These are phyloP conservation scores for Eumacrocentrus americanus DNA, from an alignment of 2,888 invertebrate species.

Conservation along the genomic window DNA sequence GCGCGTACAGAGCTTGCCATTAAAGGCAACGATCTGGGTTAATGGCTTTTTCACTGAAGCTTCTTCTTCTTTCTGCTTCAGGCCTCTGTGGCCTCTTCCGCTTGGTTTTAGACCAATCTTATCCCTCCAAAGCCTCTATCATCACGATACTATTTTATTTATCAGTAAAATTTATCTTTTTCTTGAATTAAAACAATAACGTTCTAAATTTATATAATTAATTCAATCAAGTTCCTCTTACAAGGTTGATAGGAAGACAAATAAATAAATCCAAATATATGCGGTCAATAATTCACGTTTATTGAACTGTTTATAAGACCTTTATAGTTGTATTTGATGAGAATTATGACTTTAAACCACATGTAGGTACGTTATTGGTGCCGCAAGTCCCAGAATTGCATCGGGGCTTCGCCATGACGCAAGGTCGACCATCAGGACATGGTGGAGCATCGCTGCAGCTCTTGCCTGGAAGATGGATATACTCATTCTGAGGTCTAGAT, in stretches of 20 bases:
- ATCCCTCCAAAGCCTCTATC: too few species aligned
- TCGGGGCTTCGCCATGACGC: conserved; percentile 43
- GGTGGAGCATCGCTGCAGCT: conserved; percentile 44
- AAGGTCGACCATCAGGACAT: conserved; percentile 43
- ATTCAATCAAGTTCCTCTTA: too few species aligned
- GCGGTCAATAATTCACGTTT: too few species aligned
- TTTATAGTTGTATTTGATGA: too few species aligned
- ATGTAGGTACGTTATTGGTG: conserved; percentile 42
- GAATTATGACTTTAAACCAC: conserved; percentile 32
- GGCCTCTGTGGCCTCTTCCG: neutral
- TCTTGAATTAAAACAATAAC: too few species aligned
- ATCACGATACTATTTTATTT: too few species aligned
- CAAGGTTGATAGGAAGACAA: too few species aligned
- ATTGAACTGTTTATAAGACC: too few species aligned
- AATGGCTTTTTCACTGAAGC: conserved; percentile 24
- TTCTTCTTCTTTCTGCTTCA: conserved; percentile 9
- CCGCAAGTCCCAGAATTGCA: conserved; percentile 46
- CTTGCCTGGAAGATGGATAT: conserved; percentile 49
- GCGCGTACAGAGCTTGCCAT: conserved; percentile 13
- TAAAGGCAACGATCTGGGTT: conserved; percentile 26
- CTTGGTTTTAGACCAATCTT: conserved; percentile 6
- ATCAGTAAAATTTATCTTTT: too few species aligned
- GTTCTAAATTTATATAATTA: too few species aligned
- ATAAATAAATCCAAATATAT: too few species aligned
- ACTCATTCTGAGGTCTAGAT: conserved; percentile 35